Evolutionary conservation across 2,113 vertebrate species (phyloP).

Genomic region (Lasiurus borealis): DNA sequence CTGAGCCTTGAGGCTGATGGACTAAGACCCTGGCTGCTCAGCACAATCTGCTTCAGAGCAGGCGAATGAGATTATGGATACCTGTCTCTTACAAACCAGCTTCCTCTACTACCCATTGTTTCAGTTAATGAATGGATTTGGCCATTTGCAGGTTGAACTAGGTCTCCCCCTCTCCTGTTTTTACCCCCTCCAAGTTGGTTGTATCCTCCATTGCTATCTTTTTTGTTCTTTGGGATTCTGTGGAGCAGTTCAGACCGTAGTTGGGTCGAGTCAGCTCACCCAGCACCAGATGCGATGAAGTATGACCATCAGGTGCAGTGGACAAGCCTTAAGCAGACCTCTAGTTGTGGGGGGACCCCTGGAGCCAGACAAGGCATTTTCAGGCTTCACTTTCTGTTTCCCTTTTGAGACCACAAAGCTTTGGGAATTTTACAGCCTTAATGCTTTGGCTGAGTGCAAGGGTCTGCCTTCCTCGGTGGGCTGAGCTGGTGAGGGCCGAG

Average conservation of each 20-base stretch:
- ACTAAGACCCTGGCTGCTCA: slow-evolving; percentile 61
- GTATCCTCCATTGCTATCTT: slow-evolving; percentile 55
- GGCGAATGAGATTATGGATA: neutral
- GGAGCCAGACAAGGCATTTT: slow-evolving; percentile 28
- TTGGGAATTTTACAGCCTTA: neutral
- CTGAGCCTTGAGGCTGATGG: slow-evolving; percentile 18
- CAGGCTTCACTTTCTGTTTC: neutral
- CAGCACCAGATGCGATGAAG: slow-evolving; percentile 64
- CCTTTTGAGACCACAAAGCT: neutral
- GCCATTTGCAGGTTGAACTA: slow-evolving; percentile 43
- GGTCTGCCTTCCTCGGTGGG: neutral
- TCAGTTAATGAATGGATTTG: slow-evolving; percentile 73
- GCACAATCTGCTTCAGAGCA: slow-evolving; percentile 1
- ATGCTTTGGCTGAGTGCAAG: slow-evolving; percentile 12
- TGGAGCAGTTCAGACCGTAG: slow-evolving; percentile 77
- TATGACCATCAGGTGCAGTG: slow-evolving; percentile 86
- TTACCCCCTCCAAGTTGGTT: slow-evolving; percentile 16
- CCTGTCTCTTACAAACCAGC: neutral
- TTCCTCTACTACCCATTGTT: neutral
- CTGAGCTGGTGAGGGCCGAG: slow-evolving; percentile 2
- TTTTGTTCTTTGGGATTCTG: slow-evolving; percentile 82
- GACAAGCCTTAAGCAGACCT: slow-evolving; percentile 73
- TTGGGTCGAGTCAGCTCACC: slow-evolving; percentile 81
- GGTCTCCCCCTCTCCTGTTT: neutral
- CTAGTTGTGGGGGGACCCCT: slow-evolving; percentile 40